These are phyloP conservation scores for Lacerta viridis DNA, from an alignment of 2,797 vertebrate species.

Conservation along the genomic window DNA sequence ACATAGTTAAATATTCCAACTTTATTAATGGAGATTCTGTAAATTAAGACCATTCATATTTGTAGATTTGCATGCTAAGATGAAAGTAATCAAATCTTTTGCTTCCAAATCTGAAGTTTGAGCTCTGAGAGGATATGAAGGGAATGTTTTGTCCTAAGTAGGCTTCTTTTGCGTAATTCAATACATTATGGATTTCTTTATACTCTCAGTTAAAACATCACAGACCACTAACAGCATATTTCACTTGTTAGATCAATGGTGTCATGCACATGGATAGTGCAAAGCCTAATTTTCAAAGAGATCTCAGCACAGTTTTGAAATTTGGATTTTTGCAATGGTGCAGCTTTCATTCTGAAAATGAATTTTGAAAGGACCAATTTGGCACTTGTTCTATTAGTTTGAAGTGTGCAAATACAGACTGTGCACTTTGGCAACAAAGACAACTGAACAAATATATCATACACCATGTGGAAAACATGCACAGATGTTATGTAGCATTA, in stretches of 20 bases:
- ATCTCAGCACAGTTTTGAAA: conserved; percentile 31
- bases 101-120: conserved; percentile 33
- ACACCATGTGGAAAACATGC: neutral
- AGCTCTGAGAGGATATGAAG: conserved; percentile 42
- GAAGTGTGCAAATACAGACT: conserved; percentile 24
- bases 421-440: conserved; percentile 27
- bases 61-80: conserved; percentile 65
- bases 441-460: conserved; percentile 19
- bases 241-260: neutral
- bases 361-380: conserved; percentile 43
- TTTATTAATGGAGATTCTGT: conserved; percentile 57
- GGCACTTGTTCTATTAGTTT: conserved; percentile 41
- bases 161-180: neutral
- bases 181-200: conserved; percentile 29
- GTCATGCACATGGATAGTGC: conserved; percentile 33
- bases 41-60: conserved; percentile 59
- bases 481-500: conserved; percentile 26
- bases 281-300: conserved; percentile 43
- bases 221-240: conserved; percentile 4
- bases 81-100: conserved; percentile 54
- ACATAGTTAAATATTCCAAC: conserved; percentile 41
- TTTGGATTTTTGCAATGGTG: conserved; percentile 21
- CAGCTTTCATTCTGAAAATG: conserved; percentile 50
- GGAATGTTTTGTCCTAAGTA: conserved; percentile 46
- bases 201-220: neutral